Evolutionary conservation across 2,797 vertebrate genomes (phyloP), one percentile per base, ranked within the genome.

Genomic region (Hippopotamyrus pictus): DNA sequence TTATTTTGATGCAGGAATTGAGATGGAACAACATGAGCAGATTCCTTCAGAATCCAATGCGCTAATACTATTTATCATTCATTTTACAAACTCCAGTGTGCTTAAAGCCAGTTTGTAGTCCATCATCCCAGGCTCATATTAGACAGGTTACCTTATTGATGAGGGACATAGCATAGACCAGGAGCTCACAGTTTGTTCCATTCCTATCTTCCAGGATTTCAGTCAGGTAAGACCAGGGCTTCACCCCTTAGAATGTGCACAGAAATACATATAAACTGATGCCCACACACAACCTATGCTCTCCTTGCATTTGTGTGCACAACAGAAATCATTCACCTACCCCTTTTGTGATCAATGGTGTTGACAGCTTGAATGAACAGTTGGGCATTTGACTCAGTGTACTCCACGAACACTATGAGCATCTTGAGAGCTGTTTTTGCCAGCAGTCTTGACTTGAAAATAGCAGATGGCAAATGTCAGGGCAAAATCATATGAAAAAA

Each of bases 351-450:
- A 91, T 98, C 97, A 92, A 97, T 97, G 0, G 90, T 86, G 41
- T 96, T 97, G 90, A 99, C 95, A 0, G 98, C 97, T 0, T 2
- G 91, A 94, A 99, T 97, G 86, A 99, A 93, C 8, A 97, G 95
- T 3, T 95, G 95, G 6, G 97, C 96, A 0, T 99, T 99, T 90
- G 94, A 95, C 89, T 99, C 98, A 0, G 96, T 93, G 90, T 98
- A 99, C 90, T 99, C 98, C 87, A 99, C 98, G 0, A 99, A 99
- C 90, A 99, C 98, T 37, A 99, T 97, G 90, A 99, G 97, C 89
- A 99, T 96, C 94, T 99, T 99, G 93, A 99, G 95, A 0, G 98
- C 95, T 0, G 96, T 99, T 94, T 99, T 99, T 93, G 98, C 97
- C 93, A 99, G 97, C 92, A 99, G 93, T 37, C 97, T 98, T 89